Conservation (phyloP, 1,140 invertebrate species). For the Drosophila subobscura region DNA sequence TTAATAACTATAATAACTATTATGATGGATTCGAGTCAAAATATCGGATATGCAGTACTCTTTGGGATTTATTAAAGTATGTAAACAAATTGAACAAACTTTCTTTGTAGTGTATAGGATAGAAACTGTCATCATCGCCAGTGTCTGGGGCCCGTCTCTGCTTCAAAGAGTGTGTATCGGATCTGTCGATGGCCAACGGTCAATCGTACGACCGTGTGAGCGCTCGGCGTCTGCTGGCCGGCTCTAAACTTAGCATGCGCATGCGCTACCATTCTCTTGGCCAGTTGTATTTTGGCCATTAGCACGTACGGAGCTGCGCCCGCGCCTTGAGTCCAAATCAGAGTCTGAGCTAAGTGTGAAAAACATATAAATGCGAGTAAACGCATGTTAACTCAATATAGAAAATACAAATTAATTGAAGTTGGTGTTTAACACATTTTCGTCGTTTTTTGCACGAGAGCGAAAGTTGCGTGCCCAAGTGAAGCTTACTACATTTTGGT, state of each 20-base stretch:
- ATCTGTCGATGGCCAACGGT: constrained; percentile 27
- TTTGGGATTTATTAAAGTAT: too few relatives aligned
- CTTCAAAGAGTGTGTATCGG: background rate
- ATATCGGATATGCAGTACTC: too few relatives aligned
- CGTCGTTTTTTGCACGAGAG: constrained; percentile 51
- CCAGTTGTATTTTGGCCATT: constrained; percentile 83
- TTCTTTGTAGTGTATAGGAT: too few relatives aligned
- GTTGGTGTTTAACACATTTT: constrained; percentile 52
- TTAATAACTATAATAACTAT: too few relatives aligned
- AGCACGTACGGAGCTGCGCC: constrained; percentile 77
- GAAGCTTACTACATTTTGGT: constrained; percentile 34
- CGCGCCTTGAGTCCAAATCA: constrained; percentile 57
- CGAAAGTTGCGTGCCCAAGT: constrained; percentile 71
- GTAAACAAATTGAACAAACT: too few relatives aligned
- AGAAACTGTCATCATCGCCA: constrained; percentile 26
- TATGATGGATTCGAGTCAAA: too few relatives aligned
- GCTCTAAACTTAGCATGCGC: constrained; percentile 66
- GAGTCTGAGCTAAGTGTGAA: constrained; percentile 58
- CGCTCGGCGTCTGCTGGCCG: constrained; percentile 16
- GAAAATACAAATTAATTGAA: constrained; percentile 67
- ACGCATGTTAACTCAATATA: constrained; percentile 28
- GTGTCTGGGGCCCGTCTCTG: constrained; percentile 20
- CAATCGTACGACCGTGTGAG: constrained; percentile 1
- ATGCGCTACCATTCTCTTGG: constrained; percentile 79
- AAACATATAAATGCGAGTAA: constrained; percentile 40